phyloP scores from a whole-genome alignment of 2,113 vertebrate genomes.

The Romanogobio albipinnatus region DNA sequence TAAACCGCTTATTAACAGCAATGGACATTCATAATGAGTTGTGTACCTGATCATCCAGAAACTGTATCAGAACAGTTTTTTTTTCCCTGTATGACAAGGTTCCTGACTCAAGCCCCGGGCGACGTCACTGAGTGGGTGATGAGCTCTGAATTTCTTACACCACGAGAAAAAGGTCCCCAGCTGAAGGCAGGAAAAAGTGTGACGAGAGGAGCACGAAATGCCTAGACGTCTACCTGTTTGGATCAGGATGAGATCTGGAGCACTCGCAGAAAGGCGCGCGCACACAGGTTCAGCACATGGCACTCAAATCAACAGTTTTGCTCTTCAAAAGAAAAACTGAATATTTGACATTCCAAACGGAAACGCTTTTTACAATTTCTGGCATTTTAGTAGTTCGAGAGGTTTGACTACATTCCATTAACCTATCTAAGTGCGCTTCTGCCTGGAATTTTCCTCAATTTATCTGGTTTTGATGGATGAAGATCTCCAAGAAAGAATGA shows the following conservation, averaged over 20 bases:
- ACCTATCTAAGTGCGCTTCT: conserved; percentile 46
- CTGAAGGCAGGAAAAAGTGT: conserved; percentile 49
- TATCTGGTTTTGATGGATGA: conserved; percentile 63
- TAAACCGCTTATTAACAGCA: not conserved
- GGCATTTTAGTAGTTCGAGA: conserved; percentile 17
- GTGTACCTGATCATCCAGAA: not conserved
- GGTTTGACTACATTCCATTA: conserved; percentile 55
- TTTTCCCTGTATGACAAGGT: conserved; percentile 48
- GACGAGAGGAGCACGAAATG: conserved; percentile 14
- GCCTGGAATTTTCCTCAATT: conserved; percentile 53
- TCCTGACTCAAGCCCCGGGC: conserved; percentile 65
- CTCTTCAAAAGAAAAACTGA: conserved; percentile 14
- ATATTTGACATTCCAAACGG: conserved; percentile 23
- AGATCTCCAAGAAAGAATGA: conserved; percentile 68
- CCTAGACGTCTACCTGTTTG: conserved; percentile 48
- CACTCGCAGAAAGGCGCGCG: conserved; percentile 11
- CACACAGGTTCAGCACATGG: conserved; percentile 35
- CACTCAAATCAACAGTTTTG: conserved; percentile 1
- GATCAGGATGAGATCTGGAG: conserved; percentile 22
- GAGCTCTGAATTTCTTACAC: conserved; percentile 66
- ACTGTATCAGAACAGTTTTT: conserved; percentile 8
- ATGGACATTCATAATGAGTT: not conserved
- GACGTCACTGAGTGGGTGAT: conserved; percentile 75
- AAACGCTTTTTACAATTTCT: not conserved
- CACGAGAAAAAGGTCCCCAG: conserved; percentile 63